Evolutionary conservation across 2,797 vertebrate genomes (phyloP), one percentile per base, ranked within the genome.

Genomic region (Buphagus erythrorhynchus): DNA sequence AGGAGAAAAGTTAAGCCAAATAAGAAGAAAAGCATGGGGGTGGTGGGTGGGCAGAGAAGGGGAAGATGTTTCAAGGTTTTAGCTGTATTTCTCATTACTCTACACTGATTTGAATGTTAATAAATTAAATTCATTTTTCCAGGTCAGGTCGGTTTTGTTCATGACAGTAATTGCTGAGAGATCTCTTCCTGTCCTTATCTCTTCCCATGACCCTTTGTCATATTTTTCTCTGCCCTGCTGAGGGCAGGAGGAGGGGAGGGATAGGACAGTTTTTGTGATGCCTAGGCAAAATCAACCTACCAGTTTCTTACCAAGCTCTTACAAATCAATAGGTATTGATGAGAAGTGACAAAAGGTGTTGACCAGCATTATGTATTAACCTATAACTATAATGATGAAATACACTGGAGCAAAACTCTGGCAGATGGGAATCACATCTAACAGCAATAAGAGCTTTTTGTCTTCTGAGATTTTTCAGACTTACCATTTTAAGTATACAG

Each of bases 401-500:
- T 31, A 86, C 0, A 3, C 25, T 29, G 5, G 20, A 78, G 25
- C 9, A 61, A 65, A 88, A 29, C 3, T 49, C 43, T 45, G 13
- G 14, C 35, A 55, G 21, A 18, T 21, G 38, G 15, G 42, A 94
- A 28, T 55, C 26, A 55, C 5, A 19, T 31, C 0, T 2, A 88
- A 61, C 5, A 72, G 5, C 29, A 65, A 6, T 33, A 38, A 82
- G 14, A 73, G 3, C 8, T 57, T 85, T 77, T 80, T 0, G 1
- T 55, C 75, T 85, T 73, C 67, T 66, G 61, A 63, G 66, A 46
- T 52, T 6, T 25, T 5, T 87, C 16, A 80, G 68, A 95, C 97
- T 97, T 96, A 97, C 97, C 97, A 97, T 86, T 94, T 95, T 59
- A 97, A 78, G 78, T 73, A 95, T 28, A 97, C 0, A 0, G 92